Evolutionary conservation across 2,888 invertebrate genomes (phyloP).

Genomic region (Erynnis tages): DNA sequence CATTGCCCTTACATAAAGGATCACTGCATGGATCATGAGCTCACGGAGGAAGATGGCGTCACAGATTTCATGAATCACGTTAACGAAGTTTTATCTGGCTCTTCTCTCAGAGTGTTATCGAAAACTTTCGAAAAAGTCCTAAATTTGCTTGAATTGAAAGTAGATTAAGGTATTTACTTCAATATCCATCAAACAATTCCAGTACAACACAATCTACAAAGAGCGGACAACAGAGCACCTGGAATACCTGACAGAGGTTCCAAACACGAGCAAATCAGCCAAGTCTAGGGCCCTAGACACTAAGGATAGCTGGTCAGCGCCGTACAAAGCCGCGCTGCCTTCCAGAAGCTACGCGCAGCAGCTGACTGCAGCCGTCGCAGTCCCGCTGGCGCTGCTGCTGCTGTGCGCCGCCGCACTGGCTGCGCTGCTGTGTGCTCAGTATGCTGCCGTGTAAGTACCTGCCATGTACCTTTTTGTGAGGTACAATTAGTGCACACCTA

Average conservation of each 20-base stretch:
- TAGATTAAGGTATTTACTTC: neutral
- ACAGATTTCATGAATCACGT: no score
- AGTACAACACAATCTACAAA: constrained; percentile 72
- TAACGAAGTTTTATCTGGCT: no score
- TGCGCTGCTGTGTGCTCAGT: constrained; percentile 87
- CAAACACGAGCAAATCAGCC: constrained; percentile 42
- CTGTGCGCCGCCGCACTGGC: constrained; percentile 85
- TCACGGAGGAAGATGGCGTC: no score
- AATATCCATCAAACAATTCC: constrained; percentile 31
- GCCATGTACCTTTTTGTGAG: no score
- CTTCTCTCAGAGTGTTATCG: no score
- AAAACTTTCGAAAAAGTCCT: no score
- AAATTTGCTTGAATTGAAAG: no score
- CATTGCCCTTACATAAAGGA: no score
- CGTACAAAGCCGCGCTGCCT: constrained; percentile 83
- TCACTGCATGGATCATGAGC: no score
- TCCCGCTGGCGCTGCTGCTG: constrained; percentile 85
- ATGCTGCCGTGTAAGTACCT: constrained; percentile 88
- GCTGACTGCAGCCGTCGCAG: constrained; percentile 85
- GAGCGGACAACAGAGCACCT: constrained; percentile 55
- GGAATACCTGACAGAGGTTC: constrained; percentile 59
- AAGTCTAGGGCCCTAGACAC: constrained; percentile 41
- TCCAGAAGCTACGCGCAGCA: constrained; percentile 86
- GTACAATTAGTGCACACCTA: no score
- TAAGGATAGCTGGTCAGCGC: constrained; percentile 82